Evolutionary conservation across 2,888 invertebrate species (phyloP).

Genomic region (Linnaemya tessellans): DNA sequence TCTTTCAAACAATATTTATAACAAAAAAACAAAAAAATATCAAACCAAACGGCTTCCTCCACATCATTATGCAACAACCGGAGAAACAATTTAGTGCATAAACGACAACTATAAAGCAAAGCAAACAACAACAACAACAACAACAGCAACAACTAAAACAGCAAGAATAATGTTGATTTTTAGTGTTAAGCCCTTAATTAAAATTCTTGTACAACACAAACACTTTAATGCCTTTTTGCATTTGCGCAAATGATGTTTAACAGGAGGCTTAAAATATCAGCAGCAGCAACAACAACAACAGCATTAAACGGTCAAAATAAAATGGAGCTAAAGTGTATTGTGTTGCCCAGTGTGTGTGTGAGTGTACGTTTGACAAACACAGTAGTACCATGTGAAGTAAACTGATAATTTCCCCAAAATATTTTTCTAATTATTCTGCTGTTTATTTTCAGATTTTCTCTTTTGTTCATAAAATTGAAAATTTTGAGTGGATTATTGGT

Average conservation of each 20-base stretch:
- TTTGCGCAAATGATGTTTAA: slow-evolving; percentile 70
- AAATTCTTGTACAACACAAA: slow-evolving; percentile 71
- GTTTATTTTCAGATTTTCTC: background rate
- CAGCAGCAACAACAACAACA: slow-evolving; percentile 23
- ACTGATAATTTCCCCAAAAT: slow-evolving; percentile 53
- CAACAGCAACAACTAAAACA: slow-evolving; percentile 24
- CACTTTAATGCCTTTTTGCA: slow-evolving; percentile 71
- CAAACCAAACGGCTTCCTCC: slow-evolving; percentile 32
- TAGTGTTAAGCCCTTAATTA: slow-evolving; percentile 71
- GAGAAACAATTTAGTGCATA: slow-evolving; percentile 46
- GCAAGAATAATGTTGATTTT: slow-evolving; percentile 68
- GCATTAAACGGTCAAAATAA: slow-evolving; percentile 17
- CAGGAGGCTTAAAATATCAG: slow-evolving; percentile 69
- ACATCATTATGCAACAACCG: slow-evolving; percentile 53
- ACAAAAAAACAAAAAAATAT: background rate
- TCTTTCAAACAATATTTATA: background rate
- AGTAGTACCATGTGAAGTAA: slow-evolving; percentile 35
- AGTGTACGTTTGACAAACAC: background rate
- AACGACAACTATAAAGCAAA: slow-evolving; percentile 28
- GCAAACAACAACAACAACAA: slow-evolving; percentile 37
- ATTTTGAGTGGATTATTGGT: slow-evolving; percentile 34
- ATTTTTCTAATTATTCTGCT: slow-evolving; percentile 11
- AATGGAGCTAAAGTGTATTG: background rate
- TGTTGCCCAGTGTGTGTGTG: background rate
- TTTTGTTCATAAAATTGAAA: slow-evolving; percentile 1